Evolutionary conservation across 2,888 invertebrate species (phyloP).

Genomic region (Uropetala carovei): DNA sequence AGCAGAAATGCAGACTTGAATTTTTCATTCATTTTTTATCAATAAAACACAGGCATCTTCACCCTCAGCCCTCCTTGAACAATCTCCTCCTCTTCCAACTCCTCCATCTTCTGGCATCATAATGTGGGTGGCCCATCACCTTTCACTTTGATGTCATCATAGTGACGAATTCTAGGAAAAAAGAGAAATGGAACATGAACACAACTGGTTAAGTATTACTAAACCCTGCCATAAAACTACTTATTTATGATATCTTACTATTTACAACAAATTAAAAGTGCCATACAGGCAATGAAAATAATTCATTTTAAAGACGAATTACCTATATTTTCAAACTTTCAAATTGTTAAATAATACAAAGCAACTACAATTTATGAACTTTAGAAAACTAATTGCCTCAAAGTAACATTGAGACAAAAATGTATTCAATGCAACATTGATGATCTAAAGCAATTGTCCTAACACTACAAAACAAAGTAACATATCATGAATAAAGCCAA

Average conservation of each 20-base stretch:
- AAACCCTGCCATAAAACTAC: no score
- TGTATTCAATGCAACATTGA: background rate
- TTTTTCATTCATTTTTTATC: conserved; percentile 70
- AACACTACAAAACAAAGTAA: conserved; percentile 36
- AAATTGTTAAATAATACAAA: background rate
- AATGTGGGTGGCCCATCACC: conserved; percentile 67
- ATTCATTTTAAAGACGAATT: background rate
- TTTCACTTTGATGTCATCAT: conserved; percentile 99
- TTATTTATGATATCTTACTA: no score
- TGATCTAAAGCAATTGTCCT: background rate
- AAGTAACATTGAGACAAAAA: conserved; percentile 27
- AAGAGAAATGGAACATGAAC: conserved; percentile 70
- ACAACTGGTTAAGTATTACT: no score
- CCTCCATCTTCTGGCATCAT: conserved; percentile 63
- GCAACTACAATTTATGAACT: background rate
- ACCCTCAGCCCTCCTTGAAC: conserved; percentile 60
- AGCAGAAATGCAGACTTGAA: conserved; percentile 71
- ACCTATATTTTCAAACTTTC: background rate
- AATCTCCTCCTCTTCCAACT: conserved; percentile 63
- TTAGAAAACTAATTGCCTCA: background rate
- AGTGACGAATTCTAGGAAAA: conserved; percentile 96
- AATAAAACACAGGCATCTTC: conserved; percentile 68
- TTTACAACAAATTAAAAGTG: no score
- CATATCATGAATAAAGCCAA: background rate
- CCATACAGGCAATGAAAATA: no score